Evolutionary conservation across 2,797 vertebrate genomes (phyloP).

Genomic region (Xiphorhynchus erythropygius): DNA sequence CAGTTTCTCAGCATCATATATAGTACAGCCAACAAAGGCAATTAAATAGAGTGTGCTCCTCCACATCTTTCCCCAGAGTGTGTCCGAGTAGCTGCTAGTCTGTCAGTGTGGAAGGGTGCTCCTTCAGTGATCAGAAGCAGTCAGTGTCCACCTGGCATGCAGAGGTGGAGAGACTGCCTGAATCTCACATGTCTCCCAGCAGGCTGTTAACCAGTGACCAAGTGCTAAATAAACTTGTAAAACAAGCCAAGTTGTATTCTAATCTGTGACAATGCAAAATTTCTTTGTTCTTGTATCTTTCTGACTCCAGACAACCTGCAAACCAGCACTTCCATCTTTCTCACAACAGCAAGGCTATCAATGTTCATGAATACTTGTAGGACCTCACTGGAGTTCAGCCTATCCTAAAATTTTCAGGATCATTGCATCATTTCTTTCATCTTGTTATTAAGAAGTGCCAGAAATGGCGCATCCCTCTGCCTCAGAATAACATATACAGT

Average conservation of each 20-base stretch:
- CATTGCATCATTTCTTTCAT: not conserved
- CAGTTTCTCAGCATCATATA: not conserved
- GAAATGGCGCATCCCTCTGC: accelerated
- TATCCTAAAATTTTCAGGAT: not conserved
- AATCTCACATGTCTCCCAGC: not conserved
- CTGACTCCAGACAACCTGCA: not conserved
- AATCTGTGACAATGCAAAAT: not conserved
- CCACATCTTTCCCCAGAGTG: not conserved
- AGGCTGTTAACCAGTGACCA: not conserved
- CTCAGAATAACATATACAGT: not conserved
- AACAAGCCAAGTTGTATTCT: not conserved
- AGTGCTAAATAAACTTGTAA: not conserved
- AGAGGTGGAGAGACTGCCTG: not conserved
- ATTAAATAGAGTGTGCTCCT: not conserved
- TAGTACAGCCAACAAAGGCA: not conserved
- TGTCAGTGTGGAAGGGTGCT: not conserved
- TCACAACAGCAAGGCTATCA: not conserved
- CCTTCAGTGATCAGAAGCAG: not conserved
- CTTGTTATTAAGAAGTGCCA: not conserved
- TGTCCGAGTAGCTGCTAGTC: not conserved
- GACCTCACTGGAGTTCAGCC: not conserved
- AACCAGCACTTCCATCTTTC: not conserved
- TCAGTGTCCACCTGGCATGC: not conserved
- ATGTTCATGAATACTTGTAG: not conserved
- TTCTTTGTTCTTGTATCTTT: not conserved